Conservation (phyloP, 2,113 vertebrate genomes). For the Clupea harengus region DNA sequence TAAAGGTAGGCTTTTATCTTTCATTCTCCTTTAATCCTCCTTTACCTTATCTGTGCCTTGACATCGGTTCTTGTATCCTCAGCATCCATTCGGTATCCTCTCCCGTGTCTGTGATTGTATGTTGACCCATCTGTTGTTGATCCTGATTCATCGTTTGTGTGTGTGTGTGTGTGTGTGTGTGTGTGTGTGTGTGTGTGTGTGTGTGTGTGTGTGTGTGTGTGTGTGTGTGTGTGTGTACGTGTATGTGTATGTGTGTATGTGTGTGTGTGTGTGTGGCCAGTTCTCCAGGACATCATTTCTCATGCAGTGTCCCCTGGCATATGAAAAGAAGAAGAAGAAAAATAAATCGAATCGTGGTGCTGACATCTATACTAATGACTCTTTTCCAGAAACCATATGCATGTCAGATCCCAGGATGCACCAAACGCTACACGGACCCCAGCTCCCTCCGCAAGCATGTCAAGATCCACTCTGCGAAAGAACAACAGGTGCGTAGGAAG, state of each 20-base stretch:
- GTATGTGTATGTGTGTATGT: too few species aligned
- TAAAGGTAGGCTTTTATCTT: constrained; percentile 69
- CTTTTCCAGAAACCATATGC: constrained; percentile 88
- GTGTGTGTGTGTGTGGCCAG: too few species aligned
- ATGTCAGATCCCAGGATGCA: constrained; percentile 96
- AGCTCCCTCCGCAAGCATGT: constrained; percentile 98
- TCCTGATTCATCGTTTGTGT: background rate
- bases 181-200: background rate
- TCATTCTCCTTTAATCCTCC: constrained; percentile 39
- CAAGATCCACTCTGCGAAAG: constrained; percentile 96
- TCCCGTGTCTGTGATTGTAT: background rate
- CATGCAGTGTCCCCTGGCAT: background rate
- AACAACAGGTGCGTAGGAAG: constrained; percentile 96
- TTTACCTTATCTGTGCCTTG: background rate
- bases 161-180: background rate
- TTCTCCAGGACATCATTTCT: background rate
- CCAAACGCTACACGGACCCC: constrained; percentile 97
- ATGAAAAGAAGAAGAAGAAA: background rate
- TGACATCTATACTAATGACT: background rate
- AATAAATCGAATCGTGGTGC: background rate
- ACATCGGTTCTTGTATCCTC: background rate
- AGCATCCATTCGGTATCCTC: background rate
- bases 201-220: background rate
- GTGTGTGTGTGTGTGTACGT: too few species aligned
- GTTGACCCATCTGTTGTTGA: background rate